These are phyloP conservation scores for Leucopsar rothschildi DNA, from an alignment of 2,113 vertebrate genomes.

Conservation along the genomic window DNA sequence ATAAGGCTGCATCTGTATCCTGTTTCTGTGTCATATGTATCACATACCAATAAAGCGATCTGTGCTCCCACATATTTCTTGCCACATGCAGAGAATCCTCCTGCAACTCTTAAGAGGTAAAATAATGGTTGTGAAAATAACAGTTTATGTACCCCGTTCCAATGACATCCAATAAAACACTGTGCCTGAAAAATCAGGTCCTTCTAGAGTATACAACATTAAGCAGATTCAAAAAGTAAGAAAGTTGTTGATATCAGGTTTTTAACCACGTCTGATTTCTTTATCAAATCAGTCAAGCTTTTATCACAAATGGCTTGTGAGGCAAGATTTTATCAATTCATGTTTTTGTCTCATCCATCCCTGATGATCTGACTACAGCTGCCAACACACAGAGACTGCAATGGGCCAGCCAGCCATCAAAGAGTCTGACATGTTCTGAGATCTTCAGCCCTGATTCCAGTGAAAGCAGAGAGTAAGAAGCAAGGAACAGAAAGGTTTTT, in stretches of 20 bases:
- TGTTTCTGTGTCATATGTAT: background rate
- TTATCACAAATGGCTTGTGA: background rate
- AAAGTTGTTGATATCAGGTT: background rate
- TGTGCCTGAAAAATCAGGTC: background rate
- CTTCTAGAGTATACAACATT: background rate
- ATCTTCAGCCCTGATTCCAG: background rate
- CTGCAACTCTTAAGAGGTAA: background rate
- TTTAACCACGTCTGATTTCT: background rate
- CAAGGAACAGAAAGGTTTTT: background rate
- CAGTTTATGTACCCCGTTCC: background rate
- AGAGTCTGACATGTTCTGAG: background rate
- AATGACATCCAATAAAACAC: background rate
- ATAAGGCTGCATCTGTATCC: background rate
- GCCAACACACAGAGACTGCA: background rate
- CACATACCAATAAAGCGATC: background rate
- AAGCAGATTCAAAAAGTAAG: background rate
- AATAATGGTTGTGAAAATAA: background rate
- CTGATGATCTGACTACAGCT: background rate
- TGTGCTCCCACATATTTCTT: background rate
- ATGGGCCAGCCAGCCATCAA: background rate
- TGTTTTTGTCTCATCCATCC: background rate
- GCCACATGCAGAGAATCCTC: background rate
- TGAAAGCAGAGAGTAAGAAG: background rate
- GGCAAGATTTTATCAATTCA: background rate
- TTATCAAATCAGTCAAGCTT: background rate